These are phyloP conservation scores for Philaethria dido DNA, from an alignment of 2,888 invertebrate genomes.

Conservation along the genomic window DNA sequence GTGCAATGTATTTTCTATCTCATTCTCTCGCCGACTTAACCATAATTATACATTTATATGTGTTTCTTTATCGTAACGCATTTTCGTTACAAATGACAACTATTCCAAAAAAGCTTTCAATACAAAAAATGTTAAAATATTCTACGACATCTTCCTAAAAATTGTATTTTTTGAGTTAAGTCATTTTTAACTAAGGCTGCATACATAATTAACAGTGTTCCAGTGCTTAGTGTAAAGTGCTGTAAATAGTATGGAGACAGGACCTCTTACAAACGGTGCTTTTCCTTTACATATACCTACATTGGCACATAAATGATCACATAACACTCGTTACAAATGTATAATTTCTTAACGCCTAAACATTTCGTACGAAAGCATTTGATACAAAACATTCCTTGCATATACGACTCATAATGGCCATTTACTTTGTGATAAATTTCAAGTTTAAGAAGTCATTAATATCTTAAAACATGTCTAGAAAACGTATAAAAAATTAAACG, in stretches of 20 bases:
- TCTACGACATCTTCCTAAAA: no score
- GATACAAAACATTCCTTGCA: slow-evolving; percentile 24
- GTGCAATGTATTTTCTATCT: no score
- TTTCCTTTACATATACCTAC: slow-evolving; percentile 56
- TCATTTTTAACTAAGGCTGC: background rate
- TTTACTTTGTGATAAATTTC: background rate
- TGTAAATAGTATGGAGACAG: slow-evolving; percentile 47
- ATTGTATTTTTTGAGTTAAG: background rate
- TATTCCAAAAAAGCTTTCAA: background rate
- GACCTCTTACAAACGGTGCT: slow-evolving; percentile 51
- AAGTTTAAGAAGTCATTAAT: no score
- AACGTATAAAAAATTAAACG: no score
- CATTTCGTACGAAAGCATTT: slow-evolving; percentile 39
- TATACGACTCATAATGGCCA: slow-evolving; percentile 15
- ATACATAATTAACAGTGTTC: background rate
- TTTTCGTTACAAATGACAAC: no score
- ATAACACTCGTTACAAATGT: slow-evolving; percentile 67
- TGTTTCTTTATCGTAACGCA: no score
- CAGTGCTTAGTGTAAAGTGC: background rate
- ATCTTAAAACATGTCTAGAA: no score
- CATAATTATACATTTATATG: no score
- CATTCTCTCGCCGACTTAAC: no score
- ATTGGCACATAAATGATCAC: slow-evolving; percentile 81
- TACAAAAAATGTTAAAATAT: no score
- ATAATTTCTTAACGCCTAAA: slow-evolving; percentile 50